A percentile compares a stretch with the other conserved stretches of the same genome.
Evolutionary conservation across 2,888 invertebrate genomes (phyloP).

Genomic region (Chrysomela aeneicollis): DNA sequence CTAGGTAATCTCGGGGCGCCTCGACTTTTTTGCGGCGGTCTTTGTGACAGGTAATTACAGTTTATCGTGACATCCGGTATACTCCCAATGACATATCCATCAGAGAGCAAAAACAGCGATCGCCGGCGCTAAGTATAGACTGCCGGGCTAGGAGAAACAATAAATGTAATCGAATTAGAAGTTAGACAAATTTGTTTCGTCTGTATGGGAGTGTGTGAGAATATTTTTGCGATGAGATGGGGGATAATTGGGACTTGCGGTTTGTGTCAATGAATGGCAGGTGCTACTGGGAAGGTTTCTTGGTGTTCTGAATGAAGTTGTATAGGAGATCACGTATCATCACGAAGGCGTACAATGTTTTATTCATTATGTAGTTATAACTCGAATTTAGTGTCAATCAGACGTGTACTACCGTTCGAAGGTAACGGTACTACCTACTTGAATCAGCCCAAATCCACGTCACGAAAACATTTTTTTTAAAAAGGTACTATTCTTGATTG

Average conservation of each 20-base stretch:
- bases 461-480: too few species aligned
- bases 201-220: constrained; percentile 24
- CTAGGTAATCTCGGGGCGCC: constrained; percentile 49
- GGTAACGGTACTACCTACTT: too few species aligned
- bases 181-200: constrained; percentile 35
- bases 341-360: too few species aligned
- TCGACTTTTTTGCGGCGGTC: constrained; percentile 49
- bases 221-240: not conserved
- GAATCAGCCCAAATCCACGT: too few species aligned
- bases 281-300: not conserved
- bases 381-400: too few species aligned
- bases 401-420: too few species aligned
- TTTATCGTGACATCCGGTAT: constrained; percentile 52
- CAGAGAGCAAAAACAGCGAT: constrained; percentile 33
- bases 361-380: too few species aligned
- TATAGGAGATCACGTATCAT: too few species aligned
- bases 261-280: constrained; percentile 1
- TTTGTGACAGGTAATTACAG: constrained; percentile 51
- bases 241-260: not conserved
- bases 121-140: constrained; percentile 44
- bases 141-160: constrained; percentile 7
- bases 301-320: not conserved
- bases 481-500: too few species aligned
- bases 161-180: constrained; percentile 3
- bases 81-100: constrained; percentile 51